phyloP scores from a whole-genome alignment of 30 jellyfish, hydroid and myxozoan species.

The Sanderia malayensis region DNA sequence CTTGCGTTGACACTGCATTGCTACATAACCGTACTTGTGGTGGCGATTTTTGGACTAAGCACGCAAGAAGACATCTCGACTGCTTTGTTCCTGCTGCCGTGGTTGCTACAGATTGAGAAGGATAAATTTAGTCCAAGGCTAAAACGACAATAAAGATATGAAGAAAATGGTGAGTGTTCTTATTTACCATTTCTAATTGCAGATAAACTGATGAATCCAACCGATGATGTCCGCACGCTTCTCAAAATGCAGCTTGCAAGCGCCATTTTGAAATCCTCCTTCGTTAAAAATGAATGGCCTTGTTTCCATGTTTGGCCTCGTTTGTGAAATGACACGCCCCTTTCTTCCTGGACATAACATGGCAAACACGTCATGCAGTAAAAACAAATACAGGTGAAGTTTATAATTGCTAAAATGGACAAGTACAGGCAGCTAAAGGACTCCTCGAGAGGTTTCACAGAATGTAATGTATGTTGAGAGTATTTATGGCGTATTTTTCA shows the following conservation, averaged over 20 bases:
- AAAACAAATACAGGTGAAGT: background rate
- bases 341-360: background rate
- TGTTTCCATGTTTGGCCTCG: background rate
- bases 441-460: slow-evolving; percentile 26
- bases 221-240: background rate
- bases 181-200: background rate
- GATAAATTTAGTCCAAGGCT: too few species aligned
- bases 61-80: slow-evolving; percentile 35
- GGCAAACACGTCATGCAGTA: background rate
- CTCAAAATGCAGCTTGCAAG: background rate
- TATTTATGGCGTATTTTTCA: too few species aligned
- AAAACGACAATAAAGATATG: too few species aligned
- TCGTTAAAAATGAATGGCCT: background rate
- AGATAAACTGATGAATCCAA: background rate
- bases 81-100: slow-evolving; percentile 13
- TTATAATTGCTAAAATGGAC: slow-evolving; percentile 13
- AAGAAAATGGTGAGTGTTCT: too few species aligned
- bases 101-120: too few species aligned
- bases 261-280: background rate
- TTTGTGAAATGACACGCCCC: too few species aligned
- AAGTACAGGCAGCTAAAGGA: slow-evolving; percentile 27
- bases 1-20: slow-evolving; percentile 94
- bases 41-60: slow-evolving; percentile 22
- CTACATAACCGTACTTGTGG: slow-evolving; percentile 69
- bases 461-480: slow-evolving; percentile 35